Evolutionary conservation across 2,113 vertebrate genomes (phyloP), one percentile per base, ranked within the genome.

Genomic region (Passer montanus): DNA sequence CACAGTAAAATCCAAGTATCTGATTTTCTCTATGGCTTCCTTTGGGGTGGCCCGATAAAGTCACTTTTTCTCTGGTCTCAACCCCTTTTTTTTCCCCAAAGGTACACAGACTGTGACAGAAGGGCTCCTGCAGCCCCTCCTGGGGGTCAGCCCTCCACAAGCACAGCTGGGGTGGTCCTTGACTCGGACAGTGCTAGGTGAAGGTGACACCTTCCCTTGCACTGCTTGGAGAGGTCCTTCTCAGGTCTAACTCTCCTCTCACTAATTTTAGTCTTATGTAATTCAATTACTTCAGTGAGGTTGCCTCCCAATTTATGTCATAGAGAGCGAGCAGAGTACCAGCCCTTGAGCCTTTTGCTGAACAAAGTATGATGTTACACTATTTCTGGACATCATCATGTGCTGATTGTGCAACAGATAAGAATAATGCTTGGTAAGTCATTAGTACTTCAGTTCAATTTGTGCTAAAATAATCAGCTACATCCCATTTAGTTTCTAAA

Each of bases 381-480:
- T 94, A 92, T 97, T 96, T 94, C 93, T 94, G 84, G 87, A 84
- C 74, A 90, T 62, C 84, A 68, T 91, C 93, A 89, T 79, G 75
- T 74, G 75, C 70, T 94, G 55, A 79, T 94, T 94, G 91, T 92
- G 92, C 92, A 96, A 93, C 76, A 90, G 90, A 90, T 95, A 93
- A 90, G 94, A 96, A 94, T 93, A 93, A 87, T 87, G 87, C 59
- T 90, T 90, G 80, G 72, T 90, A 95, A 97, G 69, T 94, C 94
- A 92, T 96, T 96, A 97, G 95, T 90, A 88, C 88, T 92, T 76
- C 92, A 84, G 94, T 84, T 96, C 84, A 91, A 85, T 95, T 96
- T 96, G 88, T 94, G 86, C 84, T 96, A 94, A 97, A 97, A 97
- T 90, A 88, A 96, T 96, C 94, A 95, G 93, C 81, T 90, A 90